Evolutionary conservation across 23 tunicate species (phyloP), one percentile per base, ranked within the genome.

Genomic region (Halocynthia aurantium): DNA sequence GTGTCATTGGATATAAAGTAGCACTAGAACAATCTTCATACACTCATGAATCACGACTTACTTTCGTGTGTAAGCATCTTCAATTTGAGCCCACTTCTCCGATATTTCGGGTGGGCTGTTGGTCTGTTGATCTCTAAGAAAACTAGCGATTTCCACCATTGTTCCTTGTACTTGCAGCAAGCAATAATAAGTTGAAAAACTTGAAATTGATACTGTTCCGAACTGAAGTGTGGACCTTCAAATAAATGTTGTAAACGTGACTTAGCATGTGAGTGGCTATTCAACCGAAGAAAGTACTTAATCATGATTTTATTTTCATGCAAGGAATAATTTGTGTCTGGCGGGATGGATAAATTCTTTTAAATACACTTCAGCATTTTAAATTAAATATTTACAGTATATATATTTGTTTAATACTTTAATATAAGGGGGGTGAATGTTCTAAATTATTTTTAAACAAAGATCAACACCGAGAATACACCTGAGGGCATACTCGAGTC

Each of bases 1-100:
- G 1, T 31, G 44, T 31, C 44, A 31, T 31, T 31, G 44, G 44
- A 31, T 4, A 31, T 31, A 61, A 72, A 12, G 15, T 12, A 40
- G 44, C 44, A 31, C 44, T 31, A 0, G 44, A 31, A 31, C 44
- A 31, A 31, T 31, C 44, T 31, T 31, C 44, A 31, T 31, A 31
- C 1, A 31, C 44, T 4, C 44, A 31, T 31, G 1, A 31, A 31
- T 31, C 44, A 60, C n/a, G n/a, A 72, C 77, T 60, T 71, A 87
- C 93, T 87, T 87, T 57, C 84, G 77, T 8, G 80, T 70, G 71
- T 87, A 55, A 49, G 77, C 61, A 13, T 87, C 83, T 65, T 82
- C 86, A 31, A 87, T 82, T 71, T 74, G 22, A 53, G 80, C 82
- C 93, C 93, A 87, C 20, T 54, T 52, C 21, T 60, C 50, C 7